A percentile compares a stretch with the other conserved stretches of the same genome.
These are phyloP conservation scores for Drosophila parvula DNA, from an alignment of 1,140 invertebrate species.

Conservation along the genomic window DNA sequence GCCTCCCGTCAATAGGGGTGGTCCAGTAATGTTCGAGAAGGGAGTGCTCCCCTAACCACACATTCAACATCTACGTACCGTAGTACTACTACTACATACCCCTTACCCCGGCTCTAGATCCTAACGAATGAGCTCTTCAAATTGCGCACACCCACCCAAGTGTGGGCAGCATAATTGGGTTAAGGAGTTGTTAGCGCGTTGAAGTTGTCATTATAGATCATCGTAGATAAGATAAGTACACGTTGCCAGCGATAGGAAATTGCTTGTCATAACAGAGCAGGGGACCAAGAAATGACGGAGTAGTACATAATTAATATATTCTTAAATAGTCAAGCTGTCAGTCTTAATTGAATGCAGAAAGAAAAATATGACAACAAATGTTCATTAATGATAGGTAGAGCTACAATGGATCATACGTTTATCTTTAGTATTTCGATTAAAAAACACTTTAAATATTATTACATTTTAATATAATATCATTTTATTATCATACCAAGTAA, in stretches of 20 bases:
- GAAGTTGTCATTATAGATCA: constrained; percentile 75
- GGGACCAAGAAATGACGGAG: constrained; percentile 32
- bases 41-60: constrained; percentile 4
- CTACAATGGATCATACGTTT: no score
- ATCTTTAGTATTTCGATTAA: no score
- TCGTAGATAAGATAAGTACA: constrained; percentile 54
- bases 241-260: constrained; percentile 50
- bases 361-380: background rate
- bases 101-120: constrained; percentile 1
- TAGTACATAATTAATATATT: constrained; percentile 44
- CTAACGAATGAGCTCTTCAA: constrained; percentile 66
- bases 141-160: constrained; percentile 63
- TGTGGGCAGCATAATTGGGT: constrained; percentile 73
- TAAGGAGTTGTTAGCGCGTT: constrained; percentile 74
- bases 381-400: background rate
- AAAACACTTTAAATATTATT: no score
- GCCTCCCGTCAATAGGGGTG: constrained; percentile 60
- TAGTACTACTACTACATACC: no score
- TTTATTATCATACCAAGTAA: no score
- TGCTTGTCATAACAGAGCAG: constrained; percentile 50
- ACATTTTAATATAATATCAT: no score
- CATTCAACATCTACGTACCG: no score
- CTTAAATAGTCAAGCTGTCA: constrained; percentile 31
- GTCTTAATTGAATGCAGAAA: constrained; percentile 26
- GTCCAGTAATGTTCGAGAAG: constrained; percentile 26